Conservation (phyloP, 92 coral and sea anemone species). For the Epizoanthus rinbou region DNA sequence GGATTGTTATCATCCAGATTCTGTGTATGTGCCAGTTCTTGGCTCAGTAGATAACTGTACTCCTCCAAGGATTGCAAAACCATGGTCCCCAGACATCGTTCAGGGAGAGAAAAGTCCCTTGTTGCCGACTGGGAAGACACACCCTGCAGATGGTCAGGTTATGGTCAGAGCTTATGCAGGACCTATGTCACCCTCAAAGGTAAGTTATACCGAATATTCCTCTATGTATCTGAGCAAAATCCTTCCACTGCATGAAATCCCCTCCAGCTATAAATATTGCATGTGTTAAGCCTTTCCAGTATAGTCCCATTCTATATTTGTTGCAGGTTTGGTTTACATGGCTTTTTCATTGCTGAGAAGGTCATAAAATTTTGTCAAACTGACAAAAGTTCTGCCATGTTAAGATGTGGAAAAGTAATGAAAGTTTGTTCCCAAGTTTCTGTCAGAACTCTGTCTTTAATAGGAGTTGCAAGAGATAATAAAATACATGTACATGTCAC, state of each 20-base stretch:
- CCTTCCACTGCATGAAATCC: no score
- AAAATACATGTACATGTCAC: no score
- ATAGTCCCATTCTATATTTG: no score
- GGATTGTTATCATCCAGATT: constrained; percentile 53
- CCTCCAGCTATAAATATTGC: no score
- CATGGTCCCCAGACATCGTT: constrained; percentile 83
- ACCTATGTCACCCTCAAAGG: constrained; percentile 98
- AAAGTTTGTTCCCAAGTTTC: not conserved
- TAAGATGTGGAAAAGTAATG: no score
- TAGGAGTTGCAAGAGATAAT: no score
- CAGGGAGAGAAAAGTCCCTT: constrained; percentile 34
- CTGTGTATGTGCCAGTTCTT: constrained; percentile 82
- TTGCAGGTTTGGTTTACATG: no score
- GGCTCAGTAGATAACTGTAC: constrained; percentile 84
- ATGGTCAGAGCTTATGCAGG: constrained; percentile 94
- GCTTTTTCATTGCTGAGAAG: no score
- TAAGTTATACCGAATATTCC: not conserved
- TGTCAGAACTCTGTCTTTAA: not conserved
- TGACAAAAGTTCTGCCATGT: not conserved
- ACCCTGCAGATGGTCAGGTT: constrained; percentile 70
- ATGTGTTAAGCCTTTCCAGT: no score
- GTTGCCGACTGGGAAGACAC: constrained; percentile 40
- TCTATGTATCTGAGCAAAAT: not conserved
- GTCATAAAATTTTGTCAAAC: not conserved
- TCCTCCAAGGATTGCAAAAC: constrained; percentile 78